A percentile compares a stretch with the other conserved stretches of the same genome.
These are phyloP conservation scores for Herpailurus yagouaroundi DNA, from an alignment of 2,113 vertebrate species.

Conservation along the genomic window DNA sequence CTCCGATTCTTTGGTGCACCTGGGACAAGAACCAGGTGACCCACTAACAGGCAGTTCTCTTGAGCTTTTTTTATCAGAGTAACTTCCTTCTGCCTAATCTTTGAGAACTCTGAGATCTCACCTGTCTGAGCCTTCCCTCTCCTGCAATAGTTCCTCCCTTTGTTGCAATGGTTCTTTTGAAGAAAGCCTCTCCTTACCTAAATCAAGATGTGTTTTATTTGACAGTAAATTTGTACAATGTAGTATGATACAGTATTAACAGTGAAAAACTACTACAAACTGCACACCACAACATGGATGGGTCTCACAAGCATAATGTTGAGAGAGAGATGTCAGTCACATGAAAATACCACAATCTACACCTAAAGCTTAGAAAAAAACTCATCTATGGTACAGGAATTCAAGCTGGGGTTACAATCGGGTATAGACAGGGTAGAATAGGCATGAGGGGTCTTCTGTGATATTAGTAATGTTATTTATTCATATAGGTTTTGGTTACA, in stretches of 20 bases:
- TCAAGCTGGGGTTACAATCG: neutral
- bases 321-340: neutral
- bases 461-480: neutral
- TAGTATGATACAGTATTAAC: neutral
- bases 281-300: neutral
- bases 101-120: neutral
- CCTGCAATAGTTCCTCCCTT: neutral
- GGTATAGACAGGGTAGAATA: neutral
- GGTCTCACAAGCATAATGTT: neutral
- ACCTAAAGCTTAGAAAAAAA: neutral
- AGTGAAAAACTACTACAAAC: neutral
- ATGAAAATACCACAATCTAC: neutral
- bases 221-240: neutral
- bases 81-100: neutral
- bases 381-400: neutral
- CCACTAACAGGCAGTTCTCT: neutral
- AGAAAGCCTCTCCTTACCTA: neutral
- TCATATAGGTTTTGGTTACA: neutral
- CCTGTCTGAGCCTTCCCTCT: neutral
- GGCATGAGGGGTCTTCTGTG: neutral
- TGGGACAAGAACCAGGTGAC: too few relatives aligned
- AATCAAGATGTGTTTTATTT: neutral
- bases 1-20: too few relatives aligned
- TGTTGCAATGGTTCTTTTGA: neutral
- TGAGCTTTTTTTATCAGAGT: neutral